Conservation (phyloP, 2,797 vertebrate species). For the Pterois miles region DNA sequence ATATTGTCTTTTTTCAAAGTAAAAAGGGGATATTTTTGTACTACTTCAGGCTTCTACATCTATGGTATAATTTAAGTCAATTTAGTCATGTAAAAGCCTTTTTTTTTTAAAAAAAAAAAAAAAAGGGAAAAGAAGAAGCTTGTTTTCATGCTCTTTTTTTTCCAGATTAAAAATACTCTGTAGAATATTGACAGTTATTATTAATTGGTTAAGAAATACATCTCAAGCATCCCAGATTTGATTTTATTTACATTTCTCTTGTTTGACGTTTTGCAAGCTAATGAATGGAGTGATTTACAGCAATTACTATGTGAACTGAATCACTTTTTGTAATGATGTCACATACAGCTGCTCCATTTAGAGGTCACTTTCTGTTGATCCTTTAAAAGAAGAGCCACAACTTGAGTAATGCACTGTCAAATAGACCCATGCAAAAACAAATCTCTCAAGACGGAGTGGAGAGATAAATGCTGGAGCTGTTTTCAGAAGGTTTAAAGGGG, state of each 20-base stretch:
- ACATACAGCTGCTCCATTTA: constrained; percentile 11
- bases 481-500: neutral
- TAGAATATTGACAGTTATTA: neutral
- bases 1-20: neutral
- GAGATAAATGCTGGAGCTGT: neutral
- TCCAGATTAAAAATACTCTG: neutral
- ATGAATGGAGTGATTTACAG: neutral
- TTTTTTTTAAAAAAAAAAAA: neutral
- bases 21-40: neutral
- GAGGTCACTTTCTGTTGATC: constrained; percentile 1
- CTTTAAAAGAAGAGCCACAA: neutral
- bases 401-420: neutral
- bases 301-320: constrained; percentile 9
- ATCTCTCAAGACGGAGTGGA: neutral
- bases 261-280: neutral
- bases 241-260: neutral
- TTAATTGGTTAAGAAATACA: neutral
- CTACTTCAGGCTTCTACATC: neutral
- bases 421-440: neutral
- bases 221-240: neutral
- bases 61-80: constrained; percentile 10
- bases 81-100: neutral
- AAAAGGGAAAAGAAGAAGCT: no score
- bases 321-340: constrained; percentile 6
- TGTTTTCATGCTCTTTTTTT: neutral